Conservation (phyloP, 1,140 invertebrate species). For the Camponotus pennsylvanicus region DNA sequence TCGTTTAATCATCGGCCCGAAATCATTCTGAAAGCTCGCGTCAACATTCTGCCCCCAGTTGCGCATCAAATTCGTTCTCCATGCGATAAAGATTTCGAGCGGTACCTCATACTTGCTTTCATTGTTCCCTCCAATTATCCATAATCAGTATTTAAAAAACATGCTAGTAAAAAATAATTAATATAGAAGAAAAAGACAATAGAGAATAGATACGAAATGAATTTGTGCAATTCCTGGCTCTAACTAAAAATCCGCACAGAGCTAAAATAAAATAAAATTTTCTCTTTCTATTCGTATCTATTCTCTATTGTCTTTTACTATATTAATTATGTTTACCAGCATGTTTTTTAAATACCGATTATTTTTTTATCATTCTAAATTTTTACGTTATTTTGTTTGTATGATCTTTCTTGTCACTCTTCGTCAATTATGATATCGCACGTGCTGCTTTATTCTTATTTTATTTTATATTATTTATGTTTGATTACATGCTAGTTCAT, state of each 20-base stretch:
- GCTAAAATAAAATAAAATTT: too few species aligned
- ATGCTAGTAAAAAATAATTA: background rate
- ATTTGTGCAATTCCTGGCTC: too few species aligned
- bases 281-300: background rate
- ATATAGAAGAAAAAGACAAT: background rate
- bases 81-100: conserved; percentile 49
- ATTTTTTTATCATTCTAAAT: too few species aligned
- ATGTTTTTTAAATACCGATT: too few species aligned
- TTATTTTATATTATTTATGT: background rate
- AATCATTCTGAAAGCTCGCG: conserved; percentile 64
- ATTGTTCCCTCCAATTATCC: conserved; percentile 38
- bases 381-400: too few species aligned
- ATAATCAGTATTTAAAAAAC: conserved; percentile 3
- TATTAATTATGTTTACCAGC: too few species aligned
- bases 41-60: conserved; percentile 57
- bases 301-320: too few species aligned
- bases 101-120: background rate
- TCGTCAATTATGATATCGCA: too few species aligned
- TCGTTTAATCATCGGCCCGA: conserved; percentile 71
- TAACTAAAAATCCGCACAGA: too few species aligned
- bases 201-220: background rate
- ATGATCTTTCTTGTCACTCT: background rate
- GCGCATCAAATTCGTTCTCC: conserved; percentile 53
- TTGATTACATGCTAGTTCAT: background rate
- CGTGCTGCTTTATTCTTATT: background rate